Base-by-base conservation (phyloP, 2,797 vertebrate genomes). In the Peromyscus eremicus region DNA sequence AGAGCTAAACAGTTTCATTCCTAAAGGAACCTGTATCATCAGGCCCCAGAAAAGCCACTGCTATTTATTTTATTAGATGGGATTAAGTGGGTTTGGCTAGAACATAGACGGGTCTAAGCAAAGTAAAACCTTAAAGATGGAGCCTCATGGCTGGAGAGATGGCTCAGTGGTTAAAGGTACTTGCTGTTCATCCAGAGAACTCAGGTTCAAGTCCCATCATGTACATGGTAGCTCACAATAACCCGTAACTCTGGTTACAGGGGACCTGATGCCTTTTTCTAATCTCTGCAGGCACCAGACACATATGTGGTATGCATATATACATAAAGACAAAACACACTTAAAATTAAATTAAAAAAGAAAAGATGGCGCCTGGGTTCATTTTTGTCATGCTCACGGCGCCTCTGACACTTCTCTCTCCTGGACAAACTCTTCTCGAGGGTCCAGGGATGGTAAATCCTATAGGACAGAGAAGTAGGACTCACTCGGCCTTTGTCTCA, bases 21-120 rank as follows among this genome's bases (percentile, higher is more conserved):
- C 83, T 0, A 0, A 68, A 46, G n/a, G 77, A 82, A 95, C 49
- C 71, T 55, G 1, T 86, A 83, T 40, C 83, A 71, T 79, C 17
- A 64, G 34, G 19, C 34, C 82, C 94, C 62, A 37, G 16, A 81
- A 97, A 97, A 97, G 77, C 86, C 66, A 91, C 62, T 46, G n/a
- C 85, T 21, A 4, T 43, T 81, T 95, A 90, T 37, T 43, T 81
- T 95, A 90, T 37, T 84, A 81, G 27, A 37, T 76, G 8, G 27
- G 89, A 75, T 27, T 85, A 57, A 79, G 89, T 46, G 80, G 79
- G 85, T 2, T 64, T n/a, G 17, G 49, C 64, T 66, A 23, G 76
- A 73, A 73, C 5, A 76, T 1, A 5, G 37, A 52, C 73, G 57
- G 62, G 6, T 40, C 89, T 87, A 16, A 79, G 94, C 91, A 73